Base-by-base conservation (phyloP, 2,797 vertebrate species). In the Spinus pinus region DNA sequence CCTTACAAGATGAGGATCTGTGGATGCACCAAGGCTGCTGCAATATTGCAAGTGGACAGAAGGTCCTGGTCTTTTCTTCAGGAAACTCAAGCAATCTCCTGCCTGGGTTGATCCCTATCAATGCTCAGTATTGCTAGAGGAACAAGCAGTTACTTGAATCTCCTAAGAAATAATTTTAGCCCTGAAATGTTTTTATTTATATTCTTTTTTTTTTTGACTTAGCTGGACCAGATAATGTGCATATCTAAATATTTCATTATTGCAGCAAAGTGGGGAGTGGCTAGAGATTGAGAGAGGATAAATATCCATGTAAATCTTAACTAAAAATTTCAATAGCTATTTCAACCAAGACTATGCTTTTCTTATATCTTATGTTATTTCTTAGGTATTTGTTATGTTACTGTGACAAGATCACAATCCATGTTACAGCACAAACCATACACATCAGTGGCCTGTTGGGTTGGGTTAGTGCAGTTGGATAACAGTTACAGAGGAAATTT, bases 401-500 rank as follows among this genome's bases (percentile, higher is more conserved):
- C 37, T 42, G 13, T 61, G 53, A 22, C 23, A 62, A 33, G 61
- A 54, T 25, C 31, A 46, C 2, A 3, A 30, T 49, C 14, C 0
- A 0, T 64, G 25, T 70, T 44, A 11, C 37, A 50, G 0, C 69
- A 31, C 47, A n/a, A 62, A 11, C 10, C 28, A 4, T 9, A 3
- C 19, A 8, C 2, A 6, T 53, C 22, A 13, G 10, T 15, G 28
- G 18, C 6, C 31, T 50, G 12, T 27, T 70, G 56, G 24, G 56
- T 19, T 12, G 56, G 56, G 33, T 12, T 58, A 6, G 24, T 37
- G 33, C 33, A 58, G 24, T 9, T 37, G 33, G 33, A 37, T 19
- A 37, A 27, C 16, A 58, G 56, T 12, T 27, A 37, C 33, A 18
- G 56, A 8, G 37, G 33, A 11, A 27, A 27, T 58, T 18, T 37